These are phyloP conservation scores for Sialia sialis DNA, from an alignment of 2,113 vertebrate species.

Conservation along the genomic window DNA sequence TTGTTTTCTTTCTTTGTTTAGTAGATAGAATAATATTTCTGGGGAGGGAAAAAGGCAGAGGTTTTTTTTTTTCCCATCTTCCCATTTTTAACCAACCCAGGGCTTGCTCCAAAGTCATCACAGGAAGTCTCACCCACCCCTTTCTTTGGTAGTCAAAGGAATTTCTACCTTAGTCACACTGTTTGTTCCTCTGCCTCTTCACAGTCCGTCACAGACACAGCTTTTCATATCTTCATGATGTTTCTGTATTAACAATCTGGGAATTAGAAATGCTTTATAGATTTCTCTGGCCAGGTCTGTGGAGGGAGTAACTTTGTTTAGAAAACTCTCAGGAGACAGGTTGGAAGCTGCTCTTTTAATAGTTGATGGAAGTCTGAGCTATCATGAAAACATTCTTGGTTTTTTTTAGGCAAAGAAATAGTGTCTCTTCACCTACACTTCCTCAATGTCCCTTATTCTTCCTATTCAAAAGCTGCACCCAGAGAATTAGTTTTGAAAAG, in stretches of 20 bases:
- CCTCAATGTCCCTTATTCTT: not conserved
- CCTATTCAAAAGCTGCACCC: not conserved
- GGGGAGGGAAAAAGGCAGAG: not conserved
- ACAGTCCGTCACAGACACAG: not conserved
- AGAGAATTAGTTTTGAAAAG: not conserved
- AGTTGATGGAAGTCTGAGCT: not conserved
- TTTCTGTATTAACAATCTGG: not conserved
- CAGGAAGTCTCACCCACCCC: not conserved
- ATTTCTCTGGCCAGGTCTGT: not conserved
- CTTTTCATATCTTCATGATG: not conserved
- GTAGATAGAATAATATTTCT: not conserved
- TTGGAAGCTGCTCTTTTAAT: not conserved
- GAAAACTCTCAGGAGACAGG: not conserved
- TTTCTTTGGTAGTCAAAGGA: not conserved
- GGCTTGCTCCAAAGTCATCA: not conserved
- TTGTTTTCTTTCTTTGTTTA: slow-evolving; percentile 25
- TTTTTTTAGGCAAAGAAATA: not conserved
- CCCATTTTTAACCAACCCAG: not conserved
- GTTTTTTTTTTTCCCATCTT: not conserved
- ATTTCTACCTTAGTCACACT: not conserved
- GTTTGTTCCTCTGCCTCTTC: not conserved
- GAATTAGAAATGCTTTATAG: not conserved
- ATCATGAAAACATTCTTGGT: not conserved
- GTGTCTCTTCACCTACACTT: not conserved
- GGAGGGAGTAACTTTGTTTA: not conserved